Base-by-base conservation (phyloP, 2,113 vertebrate genomes). In the Gambusia holbrooki region DNA sequence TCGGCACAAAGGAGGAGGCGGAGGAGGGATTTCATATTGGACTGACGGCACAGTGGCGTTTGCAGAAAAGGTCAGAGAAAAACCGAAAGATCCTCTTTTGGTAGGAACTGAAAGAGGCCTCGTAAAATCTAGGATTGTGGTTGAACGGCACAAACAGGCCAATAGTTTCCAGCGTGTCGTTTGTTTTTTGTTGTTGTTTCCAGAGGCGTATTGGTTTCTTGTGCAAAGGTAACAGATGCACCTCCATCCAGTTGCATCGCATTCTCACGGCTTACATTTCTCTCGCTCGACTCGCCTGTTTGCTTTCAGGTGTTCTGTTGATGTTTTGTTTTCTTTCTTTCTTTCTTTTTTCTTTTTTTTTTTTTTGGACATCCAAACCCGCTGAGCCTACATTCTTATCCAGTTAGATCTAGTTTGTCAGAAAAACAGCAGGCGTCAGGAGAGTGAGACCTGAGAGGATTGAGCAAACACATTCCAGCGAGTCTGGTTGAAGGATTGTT, bases 391-490 rank as follows among this genome's bases (percentile, higher is more conserved):
- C 30, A 79, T 77, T 81, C 45, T 68, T n/a, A 79, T 77, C 84
- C 69, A 74, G 76, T 80, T 74, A 32, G 0, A 83, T 74, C 87
- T 76, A 71, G 90, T 87, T 76, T 51, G 72, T 73, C 72, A 61
- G 68, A 74, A 33, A 82, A 79, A 17, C 73, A 28, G 65, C 42
- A n/a, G 32, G 30, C 72, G 74, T 78, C 80, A 83, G 85, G 81
- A 81, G 80, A 85, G 73, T 30, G 81, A 75, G 75, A 82, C 83
- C 51, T 69, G 77, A 86, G 74, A 60, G 72, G 45, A 19, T 48
- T 5, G 15, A 48, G 45, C 14, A 15, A 5, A 0, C 67, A 80
- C 71, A 78, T 85, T 70, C 70, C 83, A 61, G 60, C 40, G 42
- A 65, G 33, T 11, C 65, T 58, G 60, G 61, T 51, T 62, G 40